Evolutionary conservation across 2,888 invertebrate genomes (phyloP).

Genomic region (Andrena praecox): DNA sequence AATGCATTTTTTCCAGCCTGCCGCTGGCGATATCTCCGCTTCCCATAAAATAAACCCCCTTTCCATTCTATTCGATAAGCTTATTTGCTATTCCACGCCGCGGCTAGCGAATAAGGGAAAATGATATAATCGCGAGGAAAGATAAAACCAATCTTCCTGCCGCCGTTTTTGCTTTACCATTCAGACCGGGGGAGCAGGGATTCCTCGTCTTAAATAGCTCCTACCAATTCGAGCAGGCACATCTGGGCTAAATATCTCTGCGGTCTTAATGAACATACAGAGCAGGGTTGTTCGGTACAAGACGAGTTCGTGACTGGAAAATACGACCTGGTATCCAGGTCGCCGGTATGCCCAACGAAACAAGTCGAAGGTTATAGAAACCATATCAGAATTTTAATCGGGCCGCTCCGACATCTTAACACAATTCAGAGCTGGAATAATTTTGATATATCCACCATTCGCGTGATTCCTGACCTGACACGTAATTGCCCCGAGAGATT

Average conservation of each 20-base stretch:
- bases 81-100: background rate
- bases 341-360: slow-evolving; percentile 9
- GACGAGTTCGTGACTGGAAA: slow-evolving; percentile 49
- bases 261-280: slow-evolving; percentile 43
- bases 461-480: slow-evolving; percentile 22
- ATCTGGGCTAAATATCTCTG: slow-evolving; percentile 27
- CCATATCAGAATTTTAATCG: slow-evolving; percentile 37
- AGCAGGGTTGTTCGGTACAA: slow-evolving; percentile 35
- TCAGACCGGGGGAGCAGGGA: background rate
- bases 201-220: slow-evolving; percentile 2
- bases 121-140: background rate
- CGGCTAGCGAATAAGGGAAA: background rate
- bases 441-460: slow-evolving; percentile 32
- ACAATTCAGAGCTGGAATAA: background rate
- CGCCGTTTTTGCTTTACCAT: background rate
- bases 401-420: slow-evolving; percentile 21
- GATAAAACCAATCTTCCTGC: background rate
- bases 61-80: background rate
- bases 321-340: slow-evolving; percentile 21
- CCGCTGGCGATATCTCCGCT: background rate
- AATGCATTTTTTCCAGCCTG: slow-evolving; percentile 27
- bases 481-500: background rate
- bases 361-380: slow-evolving; percentile 39
- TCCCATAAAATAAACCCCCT: slow-evolving; percentile 19
- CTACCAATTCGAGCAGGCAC: background rate